Base-by-base conservation (phyloP, 2,888 invertebrate genomes). In the Cordilura impudica region DNA sequence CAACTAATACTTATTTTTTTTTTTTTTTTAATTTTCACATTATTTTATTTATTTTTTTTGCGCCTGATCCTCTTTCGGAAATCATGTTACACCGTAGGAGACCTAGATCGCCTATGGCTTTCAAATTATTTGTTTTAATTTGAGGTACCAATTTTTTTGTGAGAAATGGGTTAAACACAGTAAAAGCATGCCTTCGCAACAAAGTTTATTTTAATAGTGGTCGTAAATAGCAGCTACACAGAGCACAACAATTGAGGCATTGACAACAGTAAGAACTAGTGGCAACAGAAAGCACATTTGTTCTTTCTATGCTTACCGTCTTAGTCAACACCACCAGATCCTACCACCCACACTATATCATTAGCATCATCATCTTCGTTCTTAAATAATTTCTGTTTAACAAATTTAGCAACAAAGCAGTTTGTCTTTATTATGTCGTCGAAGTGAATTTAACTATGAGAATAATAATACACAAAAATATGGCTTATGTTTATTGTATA, bases 181-280 rank as follows among this genome's bases (percentile, higher is more conserved):
- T 61, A 10, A 16, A 45, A 16, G 18, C 8, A 61, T 18, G 54
- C 12, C 43, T 54, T 54, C 47, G 31, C 31, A 47, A 10, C 56
- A 47, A 49, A 56, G 14, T 56, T 69, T 23, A 7, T 84, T 85
- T 86, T 82, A 84, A 56, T 67, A 31, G 19, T 81, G 82, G 84
- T 39, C 54, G 31, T 63, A 63, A 47, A 35, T 49, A 49, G 21
- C 63, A 26, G 43, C 18, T 45, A 7, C 29, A 53, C 26, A 5
- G 18, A 31, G 14, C 49, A 31, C 29, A 51, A 29, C 3, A 56
- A 4, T 21, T 35, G 49, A 12, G 21, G 39, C 51, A 54, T 26
- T 19, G 35, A 14, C 35, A 54, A 49, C 23, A 21, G 16, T 43
- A 58, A 79, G 43, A 61, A 71, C 61, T 43, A 43, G 39, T 51